Base-by-base conservation (phyloP, 2,797 vertebrate genomes). In the Danio jaintianensis region DNA sequence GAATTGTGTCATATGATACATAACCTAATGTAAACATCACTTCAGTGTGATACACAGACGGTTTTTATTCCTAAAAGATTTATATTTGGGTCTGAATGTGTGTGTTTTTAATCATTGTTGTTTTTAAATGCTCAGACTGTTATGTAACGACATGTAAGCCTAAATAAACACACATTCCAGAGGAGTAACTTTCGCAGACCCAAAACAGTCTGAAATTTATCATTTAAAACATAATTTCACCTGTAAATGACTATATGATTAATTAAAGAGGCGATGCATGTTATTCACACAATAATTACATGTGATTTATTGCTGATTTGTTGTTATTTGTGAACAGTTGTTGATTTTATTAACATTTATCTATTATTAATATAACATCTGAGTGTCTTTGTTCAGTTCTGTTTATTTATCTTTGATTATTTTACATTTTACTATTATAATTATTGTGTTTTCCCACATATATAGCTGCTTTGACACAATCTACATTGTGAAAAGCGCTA, bases 131-230 rank as follows among this genome's bases (percentile, higher is more conserved):
- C 53, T 45, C 5, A 7, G 38, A 72, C 18, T 55, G 11, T 76
- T 76, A 66, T 66, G 48, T 64, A 66, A 76, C 48, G 15, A 53
- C 6, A n/a, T 12, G 42, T 55, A 22, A 43, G 18, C 40, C n/a
- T 52, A 53, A n/a, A 63, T 0, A 40, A 43, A 62, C 16, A 20
- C 4, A 52, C 61, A 53, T 75, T 53, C 48, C 61, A 29, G 48
- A 6, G 13, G 16, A 64, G 36, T 13, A 42, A 75, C 36, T 53
- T 53, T 64, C n/a, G 38, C 10, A 15, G 7, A 8, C 48, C 18
- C 2, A 15, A 75, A 36, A 63, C 47, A 20, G 50, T 42, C 1
- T 0, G 7, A 12, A 69, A 62, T 18, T 5, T 50, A 10, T 1
- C 4, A 15, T 75, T 8, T 63, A 61, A 36, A 0, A 6, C 36